Evolutionary conservation across 2,888 invertebrate genomes (phyloP).

Genomic region (Brachyptera risi): DNA sequence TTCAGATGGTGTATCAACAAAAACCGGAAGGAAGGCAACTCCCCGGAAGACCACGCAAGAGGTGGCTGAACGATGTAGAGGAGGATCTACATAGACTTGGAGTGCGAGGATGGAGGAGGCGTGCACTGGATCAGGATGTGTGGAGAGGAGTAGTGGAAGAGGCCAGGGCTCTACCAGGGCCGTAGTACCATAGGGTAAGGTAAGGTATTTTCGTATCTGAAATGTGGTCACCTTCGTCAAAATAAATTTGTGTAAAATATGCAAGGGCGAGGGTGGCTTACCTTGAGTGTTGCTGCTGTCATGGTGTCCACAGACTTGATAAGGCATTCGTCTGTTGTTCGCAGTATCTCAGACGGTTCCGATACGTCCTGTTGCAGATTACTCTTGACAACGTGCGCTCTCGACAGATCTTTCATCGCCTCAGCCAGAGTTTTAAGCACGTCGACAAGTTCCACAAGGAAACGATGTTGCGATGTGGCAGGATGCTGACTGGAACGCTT

Average conservation of each 20-base stretch:
- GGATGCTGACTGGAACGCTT: slow-evolving; percentile 33
- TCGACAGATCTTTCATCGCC: slow-evolving; percentile 41
- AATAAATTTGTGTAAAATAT: no score
- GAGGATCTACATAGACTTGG: background rate
- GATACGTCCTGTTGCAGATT: slow-evolving; percentile 47
- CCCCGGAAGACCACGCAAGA: background rate
- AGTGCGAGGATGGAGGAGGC: no score
- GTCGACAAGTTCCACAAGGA: slow-evolving; percentile 33
- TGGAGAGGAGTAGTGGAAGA: background rate
- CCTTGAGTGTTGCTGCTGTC: slow-evolving; percentile 43
- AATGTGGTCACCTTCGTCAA: no score
- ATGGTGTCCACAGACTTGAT: slow-evolving; percentile 44
- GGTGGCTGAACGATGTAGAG: background rate
- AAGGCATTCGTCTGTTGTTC: slow-evolving; percentile 47
- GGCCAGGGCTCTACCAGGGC: background rate
- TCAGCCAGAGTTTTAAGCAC: slow-evolving; percentile 32
- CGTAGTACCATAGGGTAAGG: background rate
- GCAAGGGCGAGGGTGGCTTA: no score
- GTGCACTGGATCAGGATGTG: background rate
- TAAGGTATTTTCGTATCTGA: no score
- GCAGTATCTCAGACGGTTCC: slow-evolving; percentile 44
- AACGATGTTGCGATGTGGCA: slow-evolving; percentile 32
- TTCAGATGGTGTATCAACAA: background rate
- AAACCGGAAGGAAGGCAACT: no score
- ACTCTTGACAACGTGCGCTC: slow-evolving; percentile 43